A percentile compares a stretch with the other conserved stretches of the same genome.
Conservation (phyloP, 1,140 invertebrate genomes). For the Drosophila fuyamai region DNA sequence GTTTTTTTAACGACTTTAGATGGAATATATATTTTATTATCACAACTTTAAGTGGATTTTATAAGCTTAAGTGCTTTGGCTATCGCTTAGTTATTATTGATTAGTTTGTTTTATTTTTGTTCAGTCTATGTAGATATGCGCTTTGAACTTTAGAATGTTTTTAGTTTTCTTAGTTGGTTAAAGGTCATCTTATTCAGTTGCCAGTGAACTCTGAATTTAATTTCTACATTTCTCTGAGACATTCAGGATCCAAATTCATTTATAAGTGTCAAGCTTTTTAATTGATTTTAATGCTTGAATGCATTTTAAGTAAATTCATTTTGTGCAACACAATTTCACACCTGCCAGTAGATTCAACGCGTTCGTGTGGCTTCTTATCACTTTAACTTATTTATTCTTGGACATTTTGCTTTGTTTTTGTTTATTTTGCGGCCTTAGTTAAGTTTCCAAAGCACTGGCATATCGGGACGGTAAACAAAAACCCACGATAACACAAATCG, state of each 20-base stretch:
- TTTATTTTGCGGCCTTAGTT: constrained; percentile 26
- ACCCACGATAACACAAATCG: constrained; percentile 22
- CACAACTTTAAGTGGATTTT: constrained; percentile 5
- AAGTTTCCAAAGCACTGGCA: constrained; percentile 2
- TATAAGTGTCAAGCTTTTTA: neutral
- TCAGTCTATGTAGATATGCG: neutral
- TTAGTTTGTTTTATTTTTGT: neutral
- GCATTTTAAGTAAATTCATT: neutral
- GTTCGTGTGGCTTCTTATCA: constrained; percentile 7
- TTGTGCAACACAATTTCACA: neutral
- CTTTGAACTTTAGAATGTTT: neutral
- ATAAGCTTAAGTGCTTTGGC: constrained; percentile 3
- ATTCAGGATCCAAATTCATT: neutral
- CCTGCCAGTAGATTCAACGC: constrained; percentile 3
- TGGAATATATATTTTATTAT: neutral
- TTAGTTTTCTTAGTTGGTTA: neutral
- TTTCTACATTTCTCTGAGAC: neutral
- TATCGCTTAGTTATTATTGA: constrained; percentile 4
- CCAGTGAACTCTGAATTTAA: neutral
- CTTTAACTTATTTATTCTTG: constrained; percentile 14
- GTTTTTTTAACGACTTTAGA: neutral
- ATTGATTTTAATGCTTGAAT: neutral
- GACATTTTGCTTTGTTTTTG: constrained; percentile 1
- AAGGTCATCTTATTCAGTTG: too few species aligned
- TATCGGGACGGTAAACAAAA: constrained; percentile 22